Base-by-base conservation (phyloP, 2,797 vertebrate species). In the Tragelaphus eurycerus region DNA sequence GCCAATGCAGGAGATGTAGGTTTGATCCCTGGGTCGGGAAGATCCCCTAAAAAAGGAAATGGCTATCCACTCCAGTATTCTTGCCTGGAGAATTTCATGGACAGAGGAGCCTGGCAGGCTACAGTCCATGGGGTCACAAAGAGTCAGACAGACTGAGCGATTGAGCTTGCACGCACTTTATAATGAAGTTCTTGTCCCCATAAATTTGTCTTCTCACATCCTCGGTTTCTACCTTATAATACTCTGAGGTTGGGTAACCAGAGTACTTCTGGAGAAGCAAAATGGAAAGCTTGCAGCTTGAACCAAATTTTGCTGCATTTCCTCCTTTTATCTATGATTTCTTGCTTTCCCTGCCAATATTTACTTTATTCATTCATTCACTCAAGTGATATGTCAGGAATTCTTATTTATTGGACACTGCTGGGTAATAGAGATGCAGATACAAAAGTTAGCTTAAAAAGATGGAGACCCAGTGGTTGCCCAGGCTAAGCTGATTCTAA, bases 131-230 rank as follows among this genome's bases (percentile, higher is more conserved):
- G 64, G 10, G 34, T 6, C 64, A 71, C 34, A 71, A 38, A 23
- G 17, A 67, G n/a, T 71, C 64, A 71, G n/a, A 71, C 64, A 38
- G n/a, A 38, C 64, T 23, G n/a, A 67, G 17, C 1, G 2, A 71
- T 3, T 71, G 64, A 71, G 19, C 34, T 38, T 38, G 34, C 5
- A 38, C 0, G 0, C 64, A 71, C 64, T 6, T 38, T 23, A 38
- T 71, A 95, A 96, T 86, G 94, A 89, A 89, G 78, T 54, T 62
- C 96, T 89, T 67, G 92, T 90, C 71, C 48, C 54, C 46, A 87
- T 79, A 86, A 92, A 92, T 95, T 93, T 96, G 85, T 88, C 93
- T 71, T 81, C 60, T 67, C 11, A 2, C n/a, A 2, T 46, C 19
- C 19, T 92, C 76, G 57, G 8, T 81, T 60, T 52, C 55, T 23